A percentile compares a stretch with the other conserved stretches of the same genome.
Conservation (phyloP, 30 jellyfish, hydroid and myxozoan genomes). For the Haliclystus octoradiatus region DNA sequence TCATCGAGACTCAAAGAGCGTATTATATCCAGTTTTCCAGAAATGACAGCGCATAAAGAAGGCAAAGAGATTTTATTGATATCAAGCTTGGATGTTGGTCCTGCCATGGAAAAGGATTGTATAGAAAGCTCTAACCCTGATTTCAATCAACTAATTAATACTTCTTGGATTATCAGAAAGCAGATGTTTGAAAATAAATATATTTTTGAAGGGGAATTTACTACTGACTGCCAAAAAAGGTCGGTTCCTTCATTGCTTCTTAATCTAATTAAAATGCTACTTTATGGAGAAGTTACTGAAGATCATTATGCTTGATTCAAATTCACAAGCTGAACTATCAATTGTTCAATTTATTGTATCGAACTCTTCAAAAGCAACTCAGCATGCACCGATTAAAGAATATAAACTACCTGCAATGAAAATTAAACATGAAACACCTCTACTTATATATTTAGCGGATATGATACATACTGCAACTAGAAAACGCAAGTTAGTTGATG, state of each 20-base stretch:
- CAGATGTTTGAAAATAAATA: conserved; percentile 9
- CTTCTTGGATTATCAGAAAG: conserved; percentile 1
- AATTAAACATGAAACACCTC: neutral
- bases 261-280: conserved; percentile 4
- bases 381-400: too few relatives aligned
- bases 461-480: conserved; percentile 27
- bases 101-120: conserved; percentile 9
- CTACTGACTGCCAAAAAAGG: conserved; percentile 8
- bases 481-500: conserved; percentile 20
- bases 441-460: conserved; percentile 4
- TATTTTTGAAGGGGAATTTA: conserved; percentile 19
- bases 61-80: conserved; percentile 9
- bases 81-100: neutral
- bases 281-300: conserved; percentile 10
- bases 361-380: neutral
- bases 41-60: conserved; percentile 13
- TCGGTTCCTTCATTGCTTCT: conserved; percentile 13
- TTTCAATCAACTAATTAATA: conserved; percentile 3
- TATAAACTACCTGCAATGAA: neutral
- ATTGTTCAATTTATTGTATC: neutral
- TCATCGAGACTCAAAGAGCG: conserved; percentile 19
- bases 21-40: conserved; percentile 3
- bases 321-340: neutral
- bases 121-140: conserved; percentile 9
- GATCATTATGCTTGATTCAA: neutral